phyloP scores from a whole-genome alignment of 2,797 vertebrate species.

The Ambastaia sidthimunki region DNA sequence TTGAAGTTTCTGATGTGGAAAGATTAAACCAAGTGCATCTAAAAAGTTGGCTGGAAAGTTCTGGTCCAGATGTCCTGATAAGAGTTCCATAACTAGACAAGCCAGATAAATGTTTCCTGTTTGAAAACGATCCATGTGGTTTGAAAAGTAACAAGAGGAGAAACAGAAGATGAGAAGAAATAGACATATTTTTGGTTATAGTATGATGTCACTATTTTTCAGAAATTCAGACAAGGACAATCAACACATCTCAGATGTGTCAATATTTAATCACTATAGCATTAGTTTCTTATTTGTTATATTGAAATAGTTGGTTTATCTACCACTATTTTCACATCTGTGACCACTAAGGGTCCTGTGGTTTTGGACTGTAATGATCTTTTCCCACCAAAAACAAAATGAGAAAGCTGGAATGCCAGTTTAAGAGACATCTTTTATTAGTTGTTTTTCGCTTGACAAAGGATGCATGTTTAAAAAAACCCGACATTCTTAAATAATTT shows the following conservation, averaged over 20 bases:
- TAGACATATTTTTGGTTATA: constrained; percentile 7
- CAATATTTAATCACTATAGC: background rate
- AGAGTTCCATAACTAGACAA: constrained; percentile 28
- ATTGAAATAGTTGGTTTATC: background rate
- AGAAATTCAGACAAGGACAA: background rate
- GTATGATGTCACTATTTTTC: background rate
- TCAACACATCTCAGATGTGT: constrained; percentile 35
- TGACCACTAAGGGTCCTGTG: background rate
- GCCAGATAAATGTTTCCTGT: constrained; percentile 34
- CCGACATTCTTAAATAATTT: no score
- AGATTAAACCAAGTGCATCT: background rate
- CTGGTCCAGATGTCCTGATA: constrained; percentile 24
- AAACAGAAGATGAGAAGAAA: constrained; percentile 3
- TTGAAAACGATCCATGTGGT: constrained; percentile 19
- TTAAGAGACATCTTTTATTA: no score
- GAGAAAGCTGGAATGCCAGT: background rate
- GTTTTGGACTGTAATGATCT: background rate
- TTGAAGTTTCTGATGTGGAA: background rate
- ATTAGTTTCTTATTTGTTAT: constrained; percentile 1
- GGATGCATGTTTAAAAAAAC: no score
- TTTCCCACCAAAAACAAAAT: background rate
- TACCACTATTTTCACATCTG: background rate
- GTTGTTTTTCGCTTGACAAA: no score
- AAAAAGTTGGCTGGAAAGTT: background rate
- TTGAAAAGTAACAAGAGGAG: background rate